Percentiles rank a stretch among this genome's conserved stretches.
Conservation (phyloP, 2,113 vertebrate genomes). For the Melanotaenia duboulayi region DNA sequence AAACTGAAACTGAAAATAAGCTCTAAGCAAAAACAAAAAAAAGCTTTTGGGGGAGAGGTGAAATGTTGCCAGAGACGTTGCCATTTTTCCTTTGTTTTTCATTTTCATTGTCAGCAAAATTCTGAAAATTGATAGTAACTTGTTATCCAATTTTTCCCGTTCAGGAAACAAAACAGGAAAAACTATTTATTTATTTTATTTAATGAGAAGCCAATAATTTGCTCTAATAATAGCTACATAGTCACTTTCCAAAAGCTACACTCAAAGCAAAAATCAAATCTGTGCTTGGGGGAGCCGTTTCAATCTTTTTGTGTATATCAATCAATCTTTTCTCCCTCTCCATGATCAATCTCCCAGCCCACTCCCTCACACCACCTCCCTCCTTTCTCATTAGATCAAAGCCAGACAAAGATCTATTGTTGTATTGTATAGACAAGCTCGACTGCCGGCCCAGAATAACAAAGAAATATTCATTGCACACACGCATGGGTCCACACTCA, state of each 20-base stretch:
- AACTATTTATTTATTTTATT: too few relatives aligned
- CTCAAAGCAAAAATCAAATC: slow-evolving; percentile 2
- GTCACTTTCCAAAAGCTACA: slow-evolving; percentile 1
- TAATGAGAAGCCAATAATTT: background rate
- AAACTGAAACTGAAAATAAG: too few relatives aligned
- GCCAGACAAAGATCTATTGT: slow-evolving; percentile 55
- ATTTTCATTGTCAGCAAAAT: too few relatives aligned
- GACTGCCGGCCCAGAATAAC: slow-evolving; percentile 27
- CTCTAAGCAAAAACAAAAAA: too few relatives aligned
- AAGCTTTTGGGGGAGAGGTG: too few relatives aligned
- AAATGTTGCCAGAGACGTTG: too few relatives aligned
- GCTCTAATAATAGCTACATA: background rate
- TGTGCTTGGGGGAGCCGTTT: slow-evolving; percentile 30
- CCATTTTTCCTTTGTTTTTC: too few relatives aligned
- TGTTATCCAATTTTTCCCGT: too few relatives aligned
- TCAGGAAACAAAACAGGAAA: too few relatives aligned
- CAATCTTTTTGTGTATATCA: slow-evolving; percentile 26
- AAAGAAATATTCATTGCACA: slow-evolving; percentile 33
- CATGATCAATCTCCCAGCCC: background rate
- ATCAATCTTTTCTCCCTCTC: slow-evolving; percentile 5
- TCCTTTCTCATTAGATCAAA: slow-evolving; percentile 60
- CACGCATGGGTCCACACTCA: background rate
- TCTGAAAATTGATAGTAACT: too few relatives aligned
- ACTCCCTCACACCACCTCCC: background rate
- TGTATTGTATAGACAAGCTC: slow-evolving; percentile 25